Base-by-base conservation (phyloP, 2,888 invertebrate species). In the Himalopsyche japonica region DNA sequence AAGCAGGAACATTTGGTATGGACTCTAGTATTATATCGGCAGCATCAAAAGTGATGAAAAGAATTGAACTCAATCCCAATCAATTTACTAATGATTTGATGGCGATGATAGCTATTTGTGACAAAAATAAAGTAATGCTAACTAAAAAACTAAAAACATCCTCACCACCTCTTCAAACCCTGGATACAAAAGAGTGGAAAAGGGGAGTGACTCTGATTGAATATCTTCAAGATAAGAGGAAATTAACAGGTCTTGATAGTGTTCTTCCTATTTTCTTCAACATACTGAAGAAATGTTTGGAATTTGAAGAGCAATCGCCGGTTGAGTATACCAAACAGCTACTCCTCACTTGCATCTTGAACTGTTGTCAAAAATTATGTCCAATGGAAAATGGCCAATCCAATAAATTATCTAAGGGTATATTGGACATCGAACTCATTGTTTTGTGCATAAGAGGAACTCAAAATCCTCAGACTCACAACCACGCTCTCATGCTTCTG, bases 401-500 rank as follows among this genome's bases (percentile, higher is more conserved):
- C 12, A 89, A 93, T 2, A 90, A 91, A 78, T 88, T 92, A 5
- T 89, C 93, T 0, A 92, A 93, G 82, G 90, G 91, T 12, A 89
- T 94, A 32, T 92, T 93, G 84, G 94, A 96, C 87, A 95, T 97
- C 57, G 97, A 97, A 88, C 89, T 95, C 37, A 93, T 97, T 3
- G 97, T 99, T 0, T 96, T 97, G 88, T 98, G 98, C 88, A 95
- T 99, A 81, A 93, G 98, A 87, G 95, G 95, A 3, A 97, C 98
- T 0, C 95, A 96, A 88, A 98, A 98, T 90, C 98, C 98, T 0
- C 98, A 98, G 90, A 98, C 98, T 0, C 98, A 99, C 89, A 97
- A 98, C 88, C 97, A 98, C 88, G 98, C 98, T 0, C 91, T 99
- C 82, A 92, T 98, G 43, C 92, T 99, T 0, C 92, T 99, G 1